Base-by-base conservation (phyloP, 1,140 invertebrate species). In the Neelides sp. region DNA sequence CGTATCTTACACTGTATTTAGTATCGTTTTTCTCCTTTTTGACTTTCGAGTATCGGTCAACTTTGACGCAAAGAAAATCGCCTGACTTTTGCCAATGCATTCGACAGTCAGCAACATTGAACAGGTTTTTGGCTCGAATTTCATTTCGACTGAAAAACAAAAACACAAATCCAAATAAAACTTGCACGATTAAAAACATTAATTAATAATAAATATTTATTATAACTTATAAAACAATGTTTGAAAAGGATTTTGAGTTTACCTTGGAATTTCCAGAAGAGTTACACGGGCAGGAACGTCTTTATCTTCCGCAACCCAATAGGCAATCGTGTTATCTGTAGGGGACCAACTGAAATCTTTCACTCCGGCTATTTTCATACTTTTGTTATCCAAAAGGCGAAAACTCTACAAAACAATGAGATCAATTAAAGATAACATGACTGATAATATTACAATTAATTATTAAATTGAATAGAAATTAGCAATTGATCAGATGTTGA, bases 21-120 rank as follows among this genome's bases (percentile, higher is more conserved):
- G 70, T 64, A 54, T 80, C 78, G 57, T 91, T 64, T 71, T 88
- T 72, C 79, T 92, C 69, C 82, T 94, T 74, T 82, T 92, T 71
- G n/a, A 82, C 75, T 72, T 97, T 98, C 3, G 84, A 82, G 67
- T 96, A 98, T 13, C 95, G 78, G 69, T 98, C 93, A 0, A 98
- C 94, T 74, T 98, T 97, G 0, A 98, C 93, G 65, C 94, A 97
- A 13, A 98, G 72, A 67, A 93, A 96, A 65, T 97, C 91, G 5
- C 95, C 96, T 48, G 81, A 88, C 67, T 96, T 97, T 70, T 98
- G 95, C 96, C 96, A 99, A 66, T 93, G 91, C 64, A 99, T 91
- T 64, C 94, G 94, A 70, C 93, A 97, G 61, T 97, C 92, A 8
- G 92, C 88, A 0, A 98, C 95, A 61, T 89, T 96, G 73, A 98